Conservation (phyloP, 2,888 invertebrate genomes). For the Ellobium chinense region DNA sequence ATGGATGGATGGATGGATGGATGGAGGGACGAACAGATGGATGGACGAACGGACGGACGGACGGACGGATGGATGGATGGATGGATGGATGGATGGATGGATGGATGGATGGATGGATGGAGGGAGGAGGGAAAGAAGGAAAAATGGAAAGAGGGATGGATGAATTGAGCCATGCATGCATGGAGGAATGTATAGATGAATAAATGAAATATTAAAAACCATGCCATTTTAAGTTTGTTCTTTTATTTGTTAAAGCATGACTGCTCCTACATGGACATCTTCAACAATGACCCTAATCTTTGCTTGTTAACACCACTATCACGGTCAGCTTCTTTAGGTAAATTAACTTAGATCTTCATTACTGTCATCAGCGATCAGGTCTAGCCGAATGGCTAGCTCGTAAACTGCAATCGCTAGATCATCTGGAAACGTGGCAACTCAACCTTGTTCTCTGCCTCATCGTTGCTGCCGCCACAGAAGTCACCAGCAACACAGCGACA, state of each 20-base stretch:
- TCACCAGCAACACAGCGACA: conserved; percentile 59
- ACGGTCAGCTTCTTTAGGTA: neutral
- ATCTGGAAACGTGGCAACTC: conserved; percentile 57
- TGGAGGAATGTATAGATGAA: neutral
- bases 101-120: neutral
- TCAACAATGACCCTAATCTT: no score
- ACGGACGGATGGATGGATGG: neutral
- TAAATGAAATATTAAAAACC: no score
- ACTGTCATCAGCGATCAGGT: conserved; percentile 56
- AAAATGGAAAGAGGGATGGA: neutral
- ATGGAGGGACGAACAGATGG: neutral
- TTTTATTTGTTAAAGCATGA: no score
- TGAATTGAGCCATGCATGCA: neutral
- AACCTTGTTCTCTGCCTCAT: conserved; percentile 56
- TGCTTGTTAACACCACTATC: no score
- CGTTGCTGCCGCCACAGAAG: conserved; percentile 55
- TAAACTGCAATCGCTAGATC: conserved; percentile 50
- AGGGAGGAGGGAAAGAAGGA: neutral
- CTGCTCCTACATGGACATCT: no score
- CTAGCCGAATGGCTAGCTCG: conserved; percentile 58
- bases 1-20: neutral
- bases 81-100: neutral
- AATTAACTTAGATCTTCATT: neutral
- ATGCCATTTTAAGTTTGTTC: no score
- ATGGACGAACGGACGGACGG: neutral